These are phyloP conservation scores for Trichosurus vulpecula DNA, from an alignment of 2,797 vertebrate genomes.

Conservation along the genomic window DNA sequence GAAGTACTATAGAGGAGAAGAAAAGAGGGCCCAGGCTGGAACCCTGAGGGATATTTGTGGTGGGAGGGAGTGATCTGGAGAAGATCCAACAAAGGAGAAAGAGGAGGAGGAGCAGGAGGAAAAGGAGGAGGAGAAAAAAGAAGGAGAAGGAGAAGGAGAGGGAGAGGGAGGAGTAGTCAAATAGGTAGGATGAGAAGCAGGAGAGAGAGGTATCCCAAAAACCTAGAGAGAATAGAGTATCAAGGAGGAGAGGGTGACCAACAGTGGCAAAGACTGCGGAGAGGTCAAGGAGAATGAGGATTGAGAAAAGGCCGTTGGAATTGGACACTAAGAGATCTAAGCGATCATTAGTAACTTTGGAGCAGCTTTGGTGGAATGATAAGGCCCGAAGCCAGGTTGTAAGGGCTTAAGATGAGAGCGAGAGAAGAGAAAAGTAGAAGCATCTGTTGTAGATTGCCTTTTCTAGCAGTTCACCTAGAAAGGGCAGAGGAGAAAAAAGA, in stretches of 20 bases:
- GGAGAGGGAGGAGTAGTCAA: not conserved
- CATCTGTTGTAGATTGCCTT: not conserved
- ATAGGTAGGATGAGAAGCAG: not conserved
- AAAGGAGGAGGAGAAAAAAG: too few relatives aligned
- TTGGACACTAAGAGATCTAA: not conserved
- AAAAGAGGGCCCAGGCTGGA: not conserved
- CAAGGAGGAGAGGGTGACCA: not conserved
- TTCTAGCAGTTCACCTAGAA: not conserved
- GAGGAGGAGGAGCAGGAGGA: not conserved
- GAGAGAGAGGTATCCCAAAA: not conserved
- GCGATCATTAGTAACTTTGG: too few relatives aligned
- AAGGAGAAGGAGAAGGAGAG: not conserved
- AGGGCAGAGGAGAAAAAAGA: not conserved
- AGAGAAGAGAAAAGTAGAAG: not conserved
- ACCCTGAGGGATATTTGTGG: not conserved
- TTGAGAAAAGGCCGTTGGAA: not conserved
- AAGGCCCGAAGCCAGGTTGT: not conserved
- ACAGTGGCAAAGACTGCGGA: not conserved
- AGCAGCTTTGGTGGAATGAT: not conserved
- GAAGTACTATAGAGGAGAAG: not conserved
- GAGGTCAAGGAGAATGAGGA: not conserved
- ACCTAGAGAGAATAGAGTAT: not conserved
- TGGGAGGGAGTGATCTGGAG: not conserved
- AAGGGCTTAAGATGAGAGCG: not conserved
- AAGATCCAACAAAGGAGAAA: not conserved